Conservation (phyloP, 2,113 vertebrate species). For the Solea solea region DNA sequence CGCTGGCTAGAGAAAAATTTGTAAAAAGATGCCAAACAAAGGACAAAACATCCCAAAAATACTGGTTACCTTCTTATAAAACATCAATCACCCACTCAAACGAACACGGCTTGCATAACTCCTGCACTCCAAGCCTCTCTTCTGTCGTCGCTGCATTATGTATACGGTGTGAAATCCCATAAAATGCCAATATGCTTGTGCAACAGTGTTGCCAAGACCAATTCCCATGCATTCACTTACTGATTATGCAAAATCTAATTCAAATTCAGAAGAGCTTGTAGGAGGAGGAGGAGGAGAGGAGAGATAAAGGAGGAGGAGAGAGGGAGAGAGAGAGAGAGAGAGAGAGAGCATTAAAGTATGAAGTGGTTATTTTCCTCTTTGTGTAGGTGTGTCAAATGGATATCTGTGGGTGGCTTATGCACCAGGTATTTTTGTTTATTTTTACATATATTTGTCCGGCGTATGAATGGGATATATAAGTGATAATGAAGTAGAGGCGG, state of each 20-base stretch:
- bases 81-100: slow-evolving; percentile 20
- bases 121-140: slow-evolving; percentile 16
- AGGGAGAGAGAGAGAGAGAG: slow-evolving; percentile 33
- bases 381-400: slow-evolving; percentile 62
- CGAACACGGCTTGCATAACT: slow-evolving; percentile 41
- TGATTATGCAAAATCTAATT: slow-evolving; percentile 69
- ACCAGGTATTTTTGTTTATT: slow-evolving; percentile 37
- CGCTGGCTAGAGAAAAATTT: slow-evolving; percentile 21
- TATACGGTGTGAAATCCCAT: slow-evolving; percentile 63
- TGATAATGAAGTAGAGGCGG: slow-evolving; percentile 38
- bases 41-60: slow-evolving; percentile 55
- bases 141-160: slow-evolving; percentile 44
- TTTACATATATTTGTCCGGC: slow-evolving; percentile 45
- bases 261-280: slow-evolving; percentile 56
- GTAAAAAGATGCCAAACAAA: slow-evolving; percentile 27
- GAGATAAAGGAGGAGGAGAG: slow-evolving; percentile 44
- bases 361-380: slow-evolving; percentile 60
- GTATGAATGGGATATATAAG: slow-evolving; percentile 46
- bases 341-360: slow-evolving; percentile 44
- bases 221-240: slow-evolving; percentile 52
- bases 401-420: slow-evolving; percentile 56
- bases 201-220: slow-evolving; percentile 46
- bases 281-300: slow-evolving; percentile 42
- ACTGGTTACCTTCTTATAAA: slow-evolving; percentile 42
- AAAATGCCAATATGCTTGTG: slow-evolving; percentile 54